Percentiles rank a stretch among this genome's conserved stretches.
phyloP scores from a whole-genome alignment of 2,888 invertebrate species.

The Megastigmus dorsalis region DNA sequence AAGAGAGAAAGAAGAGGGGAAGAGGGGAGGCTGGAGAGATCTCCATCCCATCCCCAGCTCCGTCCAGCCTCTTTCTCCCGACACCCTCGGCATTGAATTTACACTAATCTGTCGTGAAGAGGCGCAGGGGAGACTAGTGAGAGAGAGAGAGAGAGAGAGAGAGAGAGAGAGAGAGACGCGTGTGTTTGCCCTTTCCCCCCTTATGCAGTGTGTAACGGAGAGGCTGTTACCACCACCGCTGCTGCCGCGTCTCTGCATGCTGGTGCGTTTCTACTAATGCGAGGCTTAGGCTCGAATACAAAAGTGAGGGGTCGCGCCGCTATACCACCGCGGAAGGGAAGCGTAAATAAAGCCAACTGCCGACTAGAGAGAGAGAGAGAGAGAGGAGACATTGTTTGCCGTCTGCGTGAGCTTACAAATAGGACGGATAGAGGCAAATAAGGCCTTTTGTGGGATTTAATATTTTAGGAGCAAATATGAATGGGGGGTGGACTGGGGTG shows the following conservation, averaged over 20 bases:
- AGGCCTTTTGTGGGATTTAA: constrained; percentile 46
- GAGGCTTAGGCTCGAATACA: constrained; percentile 22
- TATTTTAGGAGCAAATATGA: constrained; percentile 22
- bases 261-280: constrained; percentile 30
- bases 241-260: too few species aligned
- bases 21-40: neutral
- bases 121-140: constrained; percentile 12
- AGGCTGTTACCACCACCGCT: neutral
- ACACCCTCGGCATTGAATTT: constrained; percentile 52
- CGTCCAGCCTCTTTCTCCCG: constrained; percentile 16
- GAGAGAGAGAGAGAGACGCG: too few species aligned
- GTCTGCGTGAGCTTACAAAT: constrained; percentile 22
- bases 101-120: constrained; percentile 55
- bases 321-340: constrained; percentile 44
- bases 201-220: constrained; percentile 7
- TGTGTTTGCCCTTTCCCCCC: constrained; percentile 30
- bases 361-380: neutral
- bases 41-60: neutral
- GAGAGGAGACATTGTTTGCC: constrained; percentile 34
- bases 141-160: too few species aligned
- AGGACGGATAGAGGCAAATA: constrained; percentile 26
- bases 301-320: too few species aligned
- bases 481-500: neutral
- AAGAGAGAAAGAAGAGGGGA: neutral
- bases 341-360: constrained; percentile 54